A percentile compares a stretch with the other conserved stretches of the same genome.
phyloP scores from a whole-genome alignment of 2,113 vertebrate genomes.

The Halcyon malimbica region DNA sequence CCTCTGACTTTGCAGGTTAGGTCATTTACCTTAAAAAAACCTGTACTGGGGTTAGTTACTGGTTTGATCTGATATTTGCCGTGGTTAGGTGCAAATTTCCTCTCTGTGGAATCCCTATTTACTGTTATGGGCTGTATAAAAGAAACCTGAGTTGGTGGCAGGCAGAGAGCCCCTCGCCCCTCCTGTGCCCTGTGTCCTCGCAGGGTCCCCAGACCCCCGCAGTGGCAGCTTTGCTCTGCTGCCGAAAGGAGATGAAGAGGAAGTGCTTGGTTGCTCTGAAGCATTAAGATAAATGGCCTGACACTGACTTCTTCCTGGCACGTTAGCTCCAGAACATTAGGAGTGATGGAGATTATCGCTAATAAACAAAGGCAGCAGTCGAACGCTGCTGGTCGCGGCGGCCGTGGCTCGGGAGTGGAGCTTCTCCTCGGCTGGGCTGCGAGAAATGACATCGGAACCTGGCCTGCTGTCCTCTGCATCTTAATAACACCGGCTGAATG shows the following conservation, averaged over 20 bases:
- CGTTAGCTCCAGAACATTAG: fast-evolving
- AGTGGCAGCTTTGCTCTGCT: background rate
- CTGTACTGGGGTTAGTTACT: background rate
- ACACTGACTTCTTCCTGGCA: background rate
- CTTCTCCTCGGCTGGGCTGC: background rate
- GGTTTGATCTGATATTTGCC: background rate
- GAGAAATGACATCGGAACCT: background rate
- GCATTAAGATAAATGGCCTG: background rate
- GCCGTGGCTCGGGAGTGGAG: fast-evolving
- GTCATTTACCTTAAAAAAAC: background rate
- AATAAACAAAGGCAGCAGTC: background rate
- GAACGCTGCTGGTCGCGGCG: background rate
- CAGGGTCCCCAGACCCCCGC: background rate
- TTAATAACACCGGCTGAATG: background rate
- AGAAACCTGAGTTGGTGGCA: background rate
- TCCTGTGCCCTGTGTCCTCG: too few species aligned
- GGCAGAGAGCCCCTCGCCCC: background rate
- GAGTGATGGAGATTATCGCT: background rate
- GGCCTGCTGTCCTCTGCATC: background rate
- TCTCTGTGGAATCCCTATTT: background rate
- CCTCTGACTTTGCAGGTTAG: background rate
- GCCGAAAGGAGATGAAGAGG: background rate
- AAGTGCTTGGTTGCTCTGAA: background rate
- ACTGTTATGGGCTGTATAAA: background rate
- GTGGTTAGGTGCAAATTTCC: background rate